Base-by-base conservation (phyloP, 2,113 vertebrate genomes). In the Gambusia affinis region DNA sequence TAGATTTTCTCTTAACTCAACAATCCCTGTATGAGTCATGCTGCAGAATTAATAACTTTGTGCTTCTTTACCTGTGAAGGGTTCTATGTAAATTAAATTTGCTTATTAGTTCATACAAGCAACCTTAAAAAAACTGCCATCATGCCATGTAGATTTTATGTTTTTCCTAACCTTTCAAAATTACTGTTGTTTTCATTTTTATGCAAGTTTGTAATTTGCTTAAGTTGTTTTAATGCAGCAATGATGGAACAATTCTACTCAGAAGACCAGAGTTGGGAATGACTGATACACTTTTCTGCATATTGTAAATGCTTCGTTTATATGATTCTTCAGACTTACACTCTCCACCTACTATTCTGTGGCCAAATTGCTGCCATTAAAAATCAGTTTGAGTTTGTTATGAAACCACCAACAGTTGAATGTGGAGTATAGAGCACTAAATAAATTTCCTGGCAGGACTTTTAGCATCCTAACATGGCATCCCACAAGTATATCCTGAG, bases 1-100 rank as follows among this genome's bases (percentile, higher is more conserved):
- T 87, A 24, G 78, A 82, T 78, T 85, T 82, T 57, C 54, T 67
- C 54, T 61, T 77, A 65, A 67, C 77, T 75, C 80, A 87, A 82
- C 78, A 86, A 30, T 61, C 65, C 14, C 80, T 60, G 31, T 57
- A 37, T 33, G 74, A 75, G 35, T 82, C 51, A 72, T 64, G 47
- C 39, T 17, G 44, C 63, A 70, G 70, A 31, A 76, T 6, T 29
- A 44, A 78, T 60, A 22, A 57, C 22, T 22, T 22, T 3, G 22
- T 57, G 51, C 8, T 57, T 57, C 51, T 6, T 57, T 8, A 57
- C 22, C 7, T 57, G 2, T 57, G 24, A n/a, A n/a, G 51, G 4
- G 1, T 57, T 57, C 51, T n/a, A 57, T 11, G 19, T 54, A 42
- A 47, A 19, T 47, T 19, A 7, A 19, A 19, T 47, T 47, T 19